Percentiles rank a stretch among this genome's conserved stretches.
Evolutionary conservation across 2,797 vertebrate species (phyloP).

Genomic region (Perdix hodgsoniae): DNA sequence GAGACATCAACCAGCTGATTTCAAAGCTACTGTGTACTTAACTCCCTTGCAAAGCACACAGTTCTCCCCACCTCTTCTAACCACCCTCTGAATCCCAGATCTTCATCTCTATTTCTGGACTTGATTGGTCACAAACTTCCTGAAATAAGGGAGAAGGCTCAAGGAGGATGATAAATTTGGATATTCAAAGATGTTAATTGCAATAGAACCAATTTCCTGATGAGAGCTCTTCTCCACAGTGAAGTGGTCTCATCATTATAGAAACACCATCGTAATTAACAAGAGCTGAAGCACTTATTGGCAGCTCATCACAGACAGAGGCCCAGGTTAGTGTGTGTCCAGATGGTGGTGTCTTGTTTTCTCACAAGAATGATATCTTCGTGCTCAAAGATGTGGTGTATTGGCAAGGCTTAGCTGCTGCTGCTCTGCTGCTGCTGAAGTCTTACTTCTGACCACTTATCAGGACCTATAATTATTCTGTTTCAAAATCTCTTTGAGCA

Average conservation of each 20-base stretch:
- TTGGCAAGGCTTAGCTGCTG: background rate
- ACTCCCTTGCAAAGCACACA: background rate
- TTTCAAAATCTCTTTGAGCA: background rate
- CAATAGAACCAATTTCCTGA: slow-evolving; percentile 57
- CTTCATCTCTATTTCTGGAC: slow-evolving; percentile 52
- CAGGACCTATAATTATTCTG: background rate
- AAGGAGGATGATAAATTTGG: slow-evolving; percentile 67
- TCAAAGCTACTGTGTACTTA: slow-evolving; percentile 10
- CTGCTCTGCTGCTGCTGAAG: background rate
- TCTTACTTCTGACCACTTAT: background rate
- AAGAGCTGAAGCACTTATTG: slow-evolving; percentile 18
- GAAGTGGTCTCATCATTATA: slow-evolving; percentile 62
- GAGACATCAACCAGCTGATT: slow-evolving; percentile 15
- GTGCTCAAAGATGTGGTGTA: background rate
- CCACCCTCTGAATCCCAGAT: background rate
- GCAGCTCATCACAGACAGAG: slow-evolving; percentile 16
- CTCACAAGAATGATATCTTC: background rate
- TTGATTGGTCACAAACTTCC: slow-evolving; percentile 58
- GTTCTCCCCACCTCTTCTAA: background rate
- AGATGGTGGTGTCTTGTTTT: background rate
- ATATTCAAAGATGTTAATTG: slow-evolving; percentile 68
- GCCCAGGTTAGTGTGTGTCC: slow-evolving; percentile 14
- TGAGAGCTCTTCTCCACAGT: slow-evolving; percentile 58
- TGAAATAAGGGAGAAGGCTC: slow-evolving; percentile 58
- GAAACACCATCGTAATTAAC: slow-evolving; percentile 51